These are phyloP conservation scores for Drosophila helvetica DNA, from an alignment of 2,888 invertebrate species.

Conservation along the genomic window DNA sequence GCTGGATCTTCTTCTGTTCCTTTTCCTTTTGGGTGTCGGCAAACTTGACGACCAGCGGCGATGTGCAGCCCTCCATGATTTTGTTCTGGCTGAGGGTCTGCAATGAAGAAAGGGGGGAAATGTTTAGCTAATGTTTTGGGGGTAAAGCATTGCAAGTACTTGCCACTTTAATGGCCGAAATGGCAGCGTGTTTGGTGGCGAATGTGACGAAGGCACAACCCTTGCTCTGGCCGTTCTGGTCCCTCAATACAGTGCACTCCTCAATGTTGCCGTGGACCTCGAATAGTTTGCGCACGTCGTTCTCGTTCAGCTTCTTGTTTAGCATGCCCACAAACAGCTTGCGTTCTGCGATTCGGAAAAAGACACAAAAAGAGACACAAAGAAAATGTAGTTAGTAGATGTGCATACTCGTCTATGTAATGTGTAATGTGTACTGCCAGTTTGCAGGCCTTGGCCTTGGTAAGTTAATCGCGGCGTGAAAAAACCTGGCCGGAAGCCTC, in stretches of 20 bases:
- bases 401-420: no score
- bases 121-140: not conserved
- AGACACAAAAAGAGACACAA: not conserved
- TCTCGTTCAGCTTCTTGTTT: constrained; percentile 97
- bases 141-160: constrained; percentile 14
- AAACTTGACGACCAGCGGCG: constrained; percentile 99
- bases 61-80: constrained; percentile 99
- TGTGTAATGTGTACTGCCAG: not conserved
- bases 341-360: constrained; percentile 91
- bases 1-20: constrained; percentile 97
- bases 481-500: constrained; percentile 49
- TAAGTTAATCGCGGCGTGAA: constrained; percentile 74
- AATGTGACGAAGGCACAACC: constrained; percentile 99
- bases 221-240: constrained; percentile 97
- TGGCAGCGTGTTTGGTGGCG: constrained; percentile 98
- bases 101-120: not conserved
- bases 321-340: constrained; percentile 99
- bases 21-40: constrained; percentile 99
- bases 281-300: constrained; percentile 96
- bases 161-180: constrained; percentile 96
- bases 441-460: constrained; percentile 63
- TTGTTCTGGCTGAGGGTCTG: constrained; percentile 97
- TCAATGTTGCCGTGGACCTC: constrained; percentile 97
- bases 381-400: not conserved
- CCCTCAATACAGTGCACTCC: constrained; percentile 98